Evolutionary conservation across 2,113 vertebrate genomes (phyloP).

Genomic region (Ceyx melanurus): DNA sequence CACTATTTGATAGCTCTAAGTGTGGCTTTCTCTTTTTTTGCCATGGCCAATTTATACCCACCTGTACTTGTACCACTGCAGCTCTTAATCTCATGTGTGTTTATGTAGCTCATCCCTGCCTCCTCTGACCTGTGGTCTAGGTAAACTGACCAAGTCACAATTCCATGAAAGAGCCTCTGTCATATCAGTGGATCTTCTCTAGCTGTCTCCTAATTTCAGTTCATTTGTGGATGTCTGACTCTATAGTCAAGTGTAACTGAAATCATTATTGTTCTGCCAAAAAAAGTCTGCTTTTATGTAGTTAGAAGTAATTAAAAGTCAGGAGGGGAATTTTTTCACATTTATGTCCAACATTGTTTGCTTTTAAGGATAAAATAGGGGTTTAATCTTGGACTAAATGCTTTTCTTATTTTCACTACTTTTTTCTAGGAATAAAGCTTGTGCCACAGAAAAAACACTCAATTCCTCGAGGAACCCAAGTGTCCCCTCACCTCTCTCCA

Average conservation of each 20-base stretch:
- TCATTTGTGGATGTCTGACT: background rate
- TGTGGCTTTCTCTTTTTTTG: background rate
- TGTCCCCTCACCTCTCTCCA: conserved; percentile 4
- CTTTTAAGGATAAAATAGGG: background rate
- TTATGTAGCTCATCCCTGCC: background rate
- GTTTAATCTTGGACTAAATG: background rate
- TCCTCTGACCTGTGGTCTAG: background rate
- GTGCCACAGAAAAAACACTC: background rate
- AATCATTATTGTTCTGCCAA: background rate
- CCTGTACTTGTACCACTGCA: background rate
- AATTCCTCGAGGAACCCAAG: conserved; percentile 16
- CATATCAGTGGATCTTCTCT: background rate
- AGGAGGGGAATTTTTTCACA: background rate
- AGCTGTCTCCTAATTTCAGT: background rate
- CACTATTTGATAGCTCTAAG: background rate
- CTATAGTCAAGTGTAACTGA: background rate
- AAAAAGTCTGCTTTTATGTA: background rate
- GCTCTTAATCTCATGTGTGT: background rate
- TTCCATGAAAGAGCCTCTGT: background rate
- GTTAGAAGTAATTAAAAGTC: background rate
- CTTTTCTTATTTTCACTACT: background rate
- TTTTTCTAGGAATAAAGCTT: conserved; percentile 48
- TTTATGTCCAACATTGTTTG: background rate
- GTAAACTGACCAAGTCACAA: background rate
- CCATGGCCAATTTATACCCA: background rate